Percentiles rank a stretch among this genome's conserved stretches.
phyloP scores from a whole-genome alignment of 1,140 invertebrate species.

The Bombus sylvicola region DNA sequence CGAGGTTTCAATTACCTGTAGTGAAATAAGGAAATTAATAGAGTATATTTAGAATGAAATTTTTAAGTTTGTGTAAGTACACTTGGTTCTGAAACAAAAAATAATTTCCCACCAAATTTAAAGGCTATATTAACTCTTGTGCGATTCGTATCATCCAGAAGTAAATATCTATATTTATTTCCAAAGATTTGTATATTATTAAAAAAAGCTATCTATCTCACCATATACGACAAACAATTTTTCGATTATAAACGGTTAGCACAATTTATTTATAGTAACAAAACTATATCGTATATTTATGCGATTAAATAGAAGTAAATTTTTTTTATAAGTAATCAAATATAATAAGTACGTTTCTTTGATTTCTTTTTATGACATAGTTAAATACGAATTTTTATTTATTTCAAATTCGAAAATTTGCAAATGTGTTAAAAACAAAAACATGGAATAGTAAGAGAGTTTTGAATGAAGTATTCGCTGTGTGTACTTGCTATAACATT shows the following conservation, averaged over 20 bases:
- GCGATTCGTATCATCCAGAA: neutral
- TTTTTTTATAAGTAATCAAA: constrained; percentile 7
- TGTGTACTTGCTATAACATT: neutral
- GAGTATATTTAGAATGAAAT: neutral
- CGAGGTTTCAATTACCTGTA: neutral
- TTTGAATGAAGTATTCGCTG: neutral
- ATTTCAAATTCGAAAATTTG: neutral
- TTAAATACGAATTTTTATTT: neutral
- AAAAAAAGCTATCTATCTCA: neutral
- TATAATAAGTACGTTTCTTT: neutral
- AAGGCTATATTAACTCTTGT: neutral
- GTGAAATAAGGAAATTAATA: neutral
- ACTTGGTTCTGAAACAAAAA: neutral
- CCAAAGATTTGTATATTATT: neutral
- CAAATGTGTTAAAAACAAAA: neutral
- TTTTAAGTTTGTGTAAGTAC: constrained; percentile 1
- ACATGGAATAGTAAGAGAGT: constrained; percentile 4
- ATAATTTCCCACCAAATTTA: neutral
- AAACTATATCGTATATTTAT: neutral
- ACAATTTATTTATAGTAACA: constrained; percentile 3
- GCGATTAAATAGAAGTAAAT: constrained; percentile 18
- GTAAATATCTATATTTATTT: neutral
- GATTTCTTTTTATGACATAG: neutral
- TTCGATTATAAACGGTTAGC: neutral
- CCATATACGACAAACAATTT: neutral